phyloP scores from a whole-genome alignment of 2,113 vertebrate genomes.

The Stegostoma tigrinum region DNA sequence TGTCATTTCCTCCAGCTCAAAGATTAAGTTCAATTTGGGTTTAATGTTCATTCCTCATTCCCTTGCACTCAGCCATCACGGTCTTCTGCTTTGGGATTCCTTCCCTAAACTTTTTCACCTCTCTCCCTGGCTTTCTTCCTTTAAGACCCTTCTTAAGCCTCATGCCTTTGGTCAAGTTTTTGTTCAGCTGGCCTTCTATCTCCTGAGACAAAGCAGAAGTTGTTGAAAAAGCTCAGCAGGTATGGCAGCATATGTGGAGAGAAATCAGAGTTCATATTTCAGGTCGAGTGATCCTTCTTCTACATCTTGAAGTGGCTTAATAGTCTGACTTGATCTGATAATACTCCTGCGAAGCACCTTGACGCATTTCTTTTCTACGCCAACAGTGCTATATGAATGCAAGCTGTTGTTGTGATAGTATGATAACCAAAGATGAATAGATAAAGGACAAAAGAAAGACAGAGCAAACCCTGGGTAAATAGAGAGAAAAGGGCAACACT shows the following conservation, averaged over 20 bases:
- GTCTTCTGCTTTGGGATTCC: background rate
- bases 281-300: too few species aligned
- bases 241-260: too few species aligned
- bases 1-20: background rate
- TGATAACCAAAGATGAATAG: background rate
- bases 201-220: background rate
- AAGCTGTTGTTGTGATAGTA: background rate
- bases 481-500: background rate
- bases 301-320: too few species aligned
- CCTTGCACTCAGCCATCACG: background rate
- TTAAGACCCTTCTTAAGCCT: background rate
- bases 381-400: too few species aligned
- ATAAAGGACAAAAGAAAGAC: background rate
- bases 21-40: background rate
- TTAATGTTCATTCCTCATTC: background rate
- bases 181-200: background rate
- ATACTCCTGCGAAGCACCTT: background rate
- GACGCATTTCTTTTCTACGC: background rate
- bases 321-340: too few species aligned
- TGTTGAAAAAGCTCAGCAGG: too few species aligned
- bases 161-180: background rate
- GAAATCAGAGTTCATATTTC: too few species aligned
- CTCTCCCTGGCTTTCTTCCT: background rate
- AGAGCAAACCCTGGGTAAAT: background rate
- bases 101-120: background rate